Percentiles rank a stretch among this genome's conserved stretches.
Conservation (phyloP, 1,140 invertebrate species). For the Drosophila auraria region DNA sequence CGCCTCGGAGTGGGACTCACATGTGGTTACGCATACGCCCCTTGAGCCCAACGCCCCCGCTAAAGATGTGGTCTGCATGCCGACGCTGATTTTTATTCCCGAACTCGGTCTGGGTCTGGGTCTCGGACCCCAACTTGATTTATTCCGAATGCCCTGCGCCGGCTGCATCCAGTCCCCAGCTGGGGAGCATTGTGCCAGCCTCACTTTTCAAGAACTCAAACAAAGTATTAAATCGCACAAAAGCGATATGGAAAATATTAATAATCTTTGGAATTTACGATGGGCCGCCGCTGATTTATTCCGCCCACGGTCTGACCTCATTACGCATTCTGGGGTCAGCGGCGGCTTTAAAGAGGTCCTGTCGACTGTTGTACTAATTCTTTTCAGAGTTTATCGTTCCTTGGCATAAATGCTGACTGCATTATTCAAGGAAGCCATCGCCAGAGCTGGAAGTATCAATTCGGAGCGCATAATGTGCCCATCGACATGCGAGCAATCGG, state of each 20-base stretch:
- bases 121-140: slow-evolving; percentile 53
- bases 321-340: slow-evolving; percentile 43
- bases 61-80: slow-evolving; percentile 63
- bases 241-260: slow-evolving; percentile 78
- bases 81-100: slow-evolving; percentile 70
- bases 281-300: slow-evolving; percentile 60
- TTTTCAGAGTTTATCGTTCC: slow-evolving; percentile 10
- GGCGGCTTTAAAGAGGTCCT: slow-evolving; percentile 36
- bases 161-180: slow-evolving; percentile 40
- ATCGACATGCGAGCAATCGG: slow-evolving; percentile 33
- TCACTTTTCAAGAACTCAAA: slow-evolving; percentile 74
- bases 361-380: slow-evolving; percentile 30
- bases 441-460: slow-evolving; percentile 18
- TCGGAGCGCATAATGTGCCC: slow-evolving; percentile 40
- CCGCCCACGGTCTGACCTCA: slow-evolving; percentile 45
- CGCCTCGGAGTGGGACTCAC: slow-evolving; percentile 13
- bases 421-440: slow-evolving; percentile 30
- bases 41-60: slow-evolving; percentile 15
- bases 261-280: slow-evolving; percentile 70
- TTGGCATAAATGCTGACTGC: slow-evolving; percentile 35
- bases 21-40: slow-evolving; percentile 22
- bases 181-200: slow-evolving; percentile 46
- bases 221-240: slow-evolving; percentile 64
- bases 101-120: slow-evolving; percentile 16
- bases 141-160: slow-evolving; percentile 56